Base-by-base conservation (phyloP, 2,888 invertebrate species). In the Cephus runcator region DNA sequence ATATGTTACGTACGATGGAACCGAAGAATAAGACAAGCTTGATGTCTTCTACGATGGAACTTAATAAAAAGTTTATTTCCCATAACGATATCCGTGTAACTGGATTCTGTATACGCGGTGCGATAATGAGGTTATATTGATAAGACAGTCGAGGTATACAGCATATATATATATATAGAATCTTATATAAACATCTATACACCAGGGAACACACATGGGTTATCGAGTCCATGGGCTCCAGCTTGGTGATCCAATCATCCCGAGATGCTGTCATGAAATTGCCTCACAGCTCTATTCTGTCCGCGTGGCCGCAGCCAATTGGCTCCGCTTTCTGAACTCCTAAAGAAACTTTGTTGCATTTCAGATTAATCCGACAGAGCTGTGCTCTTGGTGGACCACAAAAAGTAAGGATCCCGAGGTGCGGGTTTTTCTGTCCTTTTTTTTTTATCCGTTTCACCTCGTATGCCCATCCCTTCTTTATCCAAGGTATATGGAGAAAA, bases 241-340 rank as follows among this genome's bases (percentile, higher is more conserved):
- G 84, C 82, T 71, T 76, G 85, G 87, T 88, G 90, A 90, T 89
- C 90, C 90, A 90, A 90, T 90, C 89, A 90, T 90, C 88, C 86
- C 87, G 84, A 89, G 88, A 88, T 87, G 85, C 87, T 89, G 89
- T 90, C 89, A 87, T 87, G 89, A 88, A 89, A 90, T 90, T 89
- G 88, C 88, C 87, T 88, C 86, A 85, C 82, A 86, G 83, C 84
- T 87, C 88, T 87, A 90, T 89, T 89, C 88, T 85, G 85, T 86
- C 87, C 89, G 86, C 87, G 86, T 88, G 88, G 88, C 23, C 86
- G 87, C 83, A 87, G 85, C 86, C 89, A 89, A 89, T 89, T 89
- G 88, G 86, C 83, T 85, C 79, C 83, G 84, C 84, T 86, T 56
- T 85, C 84, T 81, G 74, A 40, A 40, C 74, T 74, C 84, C 78